phyloP scores from a whole-genome alignment of 2,888 invertebrate species.

The Meiosimyza platycephala region DNA sequence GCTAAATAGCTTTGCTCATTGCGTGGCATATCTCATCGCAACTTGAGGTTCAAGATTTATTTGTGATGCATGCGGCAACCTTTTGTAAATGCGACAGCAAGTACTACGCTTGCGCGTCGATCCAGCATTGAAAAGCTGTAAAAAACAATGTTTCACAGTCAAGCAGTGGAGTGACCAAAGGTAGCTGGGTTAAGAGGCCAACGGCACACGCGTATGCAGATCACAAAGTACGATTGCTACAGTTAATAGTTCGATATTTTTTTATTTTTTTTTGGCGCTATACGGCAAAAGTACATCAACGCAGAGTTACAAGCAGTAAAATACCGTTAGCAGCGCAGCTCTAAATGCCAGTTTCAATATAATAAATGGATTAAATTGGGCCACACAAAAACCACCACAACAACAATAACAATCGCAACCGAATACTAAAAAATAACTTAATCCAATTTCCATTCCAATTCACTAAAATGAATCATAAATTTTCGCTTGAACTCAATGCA shows the following conservation, averaged over 20 bases:
- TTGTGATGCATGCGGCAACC: background rate
- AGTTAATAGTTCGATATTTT: background rate
- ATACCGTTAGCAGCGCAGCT: background rate
- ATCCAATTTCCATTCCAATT: no score
- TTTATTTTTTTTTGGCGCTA: background rate
- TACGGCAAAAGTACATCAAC: background rate
- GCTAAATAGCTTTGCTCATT: conserved; percentile 1
- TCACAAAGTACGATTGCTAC: background rate
- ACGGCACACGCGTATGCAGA: background rate
- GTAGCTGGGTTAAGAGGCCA: conserved; percentile 21
- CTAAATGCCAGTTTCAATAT: background rate
- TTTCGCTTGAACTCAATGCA: no score
- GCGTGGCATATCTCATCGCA: background rate
- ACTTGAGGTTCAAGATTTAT: background rate
- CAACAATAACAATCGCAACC: no score
- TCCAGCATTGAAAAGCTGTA: background rate
- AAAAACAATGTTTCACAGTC: background rate
- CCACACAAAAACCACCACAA: no score
- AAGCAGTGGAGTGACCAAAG: background rate
- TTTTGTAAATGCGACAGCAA: background rate
- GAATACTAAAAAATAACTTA: no score
- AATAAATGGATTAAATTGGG: conserved; percentile 16
- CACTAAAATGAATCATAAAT: no score
- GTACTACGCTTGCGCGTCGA: no score
- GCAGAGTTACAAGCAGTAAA: background rate